phyloP scores from a whole-genome alignment of 2,888 invertebrate species.

The Cantharis nigra region DNA sequence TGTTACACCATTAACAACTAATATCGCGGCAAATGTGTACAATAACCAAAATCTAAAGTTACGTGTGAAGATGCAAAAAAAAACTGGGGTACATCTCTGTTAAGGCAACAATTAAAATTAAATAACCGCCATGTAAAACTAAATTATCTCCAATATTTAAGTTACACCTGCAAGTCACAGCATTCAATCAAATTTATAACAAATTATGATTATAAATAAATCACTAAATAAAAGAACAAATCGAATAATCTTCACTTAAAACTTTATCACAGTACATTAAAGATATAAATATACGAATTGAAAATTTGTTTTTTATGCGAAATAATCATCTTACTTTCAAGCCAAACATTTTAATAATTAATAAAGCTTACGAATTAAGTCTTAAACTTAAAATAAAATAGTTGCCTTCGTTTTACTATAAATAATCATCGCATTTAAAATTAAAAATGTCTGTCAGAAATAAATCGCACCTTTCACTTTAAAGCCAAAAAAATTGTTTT shows the following conservation, averaged over 20 bases:
- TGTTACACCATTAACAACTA: background rate
- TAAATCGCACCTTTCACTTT: background rate
- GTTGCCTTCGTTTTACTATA: background rate
- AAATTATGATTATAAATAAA: background rate
- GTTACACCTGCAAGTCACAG: background rate
- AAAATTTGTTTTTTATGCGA: background rate
- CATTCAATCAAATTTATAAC: background rate
- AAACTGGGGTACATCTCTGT: background rate
- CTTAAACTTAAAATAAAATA: background rate
- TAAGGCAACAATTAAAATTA: background rate
- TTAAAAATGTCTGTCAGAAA: conserved; percentile 9
- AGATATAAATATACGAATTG: background rate
- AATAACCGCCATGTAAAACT: background rate
- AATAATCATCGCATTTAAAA: background rate
- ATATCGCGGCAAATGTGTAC: background rate
- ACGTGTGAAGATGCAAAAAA: background rate
- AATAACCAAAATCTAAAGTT: background rate
- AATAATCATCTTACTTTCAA: background rate
- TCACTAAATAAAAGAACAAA: background rate
- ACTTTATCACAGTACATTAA: background rate
- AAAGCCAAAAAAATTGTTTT: background rate
- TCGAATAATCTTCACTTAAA: background rate
- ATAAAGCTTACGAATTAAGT: background rate
- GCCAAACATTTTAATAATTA: background rate
- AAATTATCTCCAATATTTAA: background rate